These are phyloP conservation scores for Enteromius argenteus DNA, from an alignment of 2,797 vertebrate species.

Conservation along the genomic window DNA sequence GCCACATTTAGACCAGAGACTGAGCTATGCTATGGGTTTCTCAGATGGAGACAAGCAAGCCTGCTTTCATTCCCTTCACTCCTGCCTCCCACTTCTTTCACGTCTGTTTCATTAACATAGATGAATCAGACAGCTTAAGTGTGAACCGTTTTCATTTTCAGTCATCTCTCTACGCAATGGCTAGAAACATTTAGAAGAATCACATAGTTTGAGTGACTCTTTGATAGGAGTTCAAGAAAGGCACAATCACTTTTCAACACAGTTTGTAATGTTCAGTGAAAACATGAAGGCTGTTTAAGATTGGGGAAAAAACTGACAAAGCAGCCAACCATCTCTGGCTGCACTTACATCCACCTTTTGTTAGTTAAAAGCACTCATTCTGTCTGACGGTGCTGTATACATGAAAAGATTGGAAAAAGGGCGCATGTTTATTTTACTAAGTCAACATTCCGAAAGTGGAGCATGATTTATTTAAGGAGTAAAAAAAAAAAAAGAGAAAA, in stretches of 20 bases:
- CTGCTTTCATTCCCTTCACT: constrained; percentile 48
- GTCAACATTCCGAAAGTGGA: constrained; percentile 71
- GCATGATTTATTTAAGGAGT: constrained; percentile 69
- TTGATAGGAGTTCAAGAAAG: constrained; percentile 20
- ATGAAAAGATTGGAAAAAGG: constrained; percentile 60
- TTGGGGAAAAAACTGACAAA: constrained; percentile 45
- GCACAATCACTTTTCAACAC: constrained; percentile 43
- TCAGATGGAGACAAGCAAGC: constrained; percentile 33
- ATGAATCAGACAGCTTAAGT: constrained; percentile 59
- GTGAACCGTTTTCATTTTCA: constrained; percentile 46
- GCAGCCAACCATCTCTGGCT: constrained; percentile 49
- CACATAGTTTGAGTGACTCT: not conserved
- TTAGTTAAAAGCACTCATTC: constrained; percentile 58
- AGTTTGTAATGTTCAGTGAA: constrained; percentile 45
- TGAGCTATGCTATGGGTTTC: constrained; percentile 24
- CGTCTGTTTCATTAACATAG: constrained; percentile 57
- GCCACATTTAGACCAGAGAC: constrained; percentile 38
- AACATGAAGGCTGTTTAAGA: constrained; percentile 38
- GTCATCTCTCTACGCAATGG: constrained; percentile 14
- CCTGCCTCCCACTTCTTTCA: constrained; percentile 40
- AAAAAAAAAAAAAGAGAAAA: constrained; percentile 53
- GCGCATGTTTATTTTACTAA: constrained; percentile 71
- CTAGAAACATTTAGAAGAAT: constrained; percentile 23
- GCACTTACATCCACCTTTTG: constrained; percentile 53
- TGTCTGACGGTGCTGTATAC: constrained; percentile 53